Evolutionary conservation across 92 coral and sea anemone genomes (phyloP).

Genomic region (Micromussa lordhowensis): DNA sequence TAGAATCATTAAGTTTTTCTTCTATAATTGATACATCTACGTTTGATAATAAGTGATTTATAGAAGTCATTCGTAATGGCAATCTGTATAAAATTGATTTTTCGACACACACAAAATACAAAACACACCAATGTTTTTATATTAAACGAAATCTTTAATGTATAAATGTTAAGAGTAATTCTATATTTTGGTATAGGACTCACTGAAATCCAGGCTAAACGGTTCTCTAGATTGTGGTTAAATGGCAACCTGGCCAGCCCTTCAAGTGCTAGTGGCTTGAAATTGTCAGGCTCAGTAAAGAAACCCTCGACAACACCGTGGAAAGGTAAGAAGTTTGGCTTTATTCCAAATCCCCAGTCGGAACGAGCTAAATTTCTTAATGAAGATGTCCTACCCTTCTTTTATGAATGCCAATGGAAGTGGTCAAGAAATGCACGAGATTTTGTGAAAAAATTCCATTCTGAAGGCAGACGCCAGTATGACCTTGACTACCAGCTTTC

Average conservation of each 20-base stretch:
- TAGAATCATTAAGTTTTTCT: too few relatives aligned
- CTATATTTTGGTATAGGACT: constrained; percentile 28
- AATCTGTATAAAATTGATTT: not conserved
- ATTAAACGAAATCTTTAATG: constrained; percentile 10
- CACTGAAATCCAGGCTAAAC: constrained; percentile 31
- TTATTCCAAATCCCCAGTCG: constrained; percentile 41
- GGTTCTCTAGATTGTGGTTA: constrained; percentile 35
- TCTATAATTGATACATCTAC: too few relatives aligned
- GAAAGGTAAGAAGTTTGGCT: constrained; percentile 44
- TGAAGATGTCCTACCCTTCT: constrained; percentile 46
- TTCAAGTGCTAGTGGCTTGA: constrained; percentile 32
- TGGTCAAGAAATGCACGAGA: constrained; percentile 56
- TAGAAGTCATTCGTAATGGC: too few relatives aligned
- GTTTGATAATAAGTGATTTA: too few relatives aligned
- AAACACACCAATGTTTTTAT: constrained; percentile 5
- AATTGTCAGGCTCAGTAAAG: constrained; percentile 23
- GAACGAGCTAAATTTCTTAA: constrained; percentile 60
- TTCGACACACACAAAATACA: constrained; percentile 9
- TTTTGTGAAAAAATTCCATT: constrained; percentile 44
- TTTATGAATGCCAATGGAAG: constrained; percentile 44
- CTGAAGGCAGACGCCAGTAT: constrained; percentile 60
- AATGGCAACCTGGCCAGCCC: constrained; percentile 32
- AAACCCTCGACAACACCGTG: constrained; percentile 43
- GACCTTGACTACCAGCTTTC: constrained; percentile 46
- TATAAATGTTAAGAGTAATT: not conserved